Evolutionary conservation across 2,797 vertebrate genomes (phyloP), one percentile per base, ranked within the genome.

Genomic region (Phalanger gymnotis): DNA sequence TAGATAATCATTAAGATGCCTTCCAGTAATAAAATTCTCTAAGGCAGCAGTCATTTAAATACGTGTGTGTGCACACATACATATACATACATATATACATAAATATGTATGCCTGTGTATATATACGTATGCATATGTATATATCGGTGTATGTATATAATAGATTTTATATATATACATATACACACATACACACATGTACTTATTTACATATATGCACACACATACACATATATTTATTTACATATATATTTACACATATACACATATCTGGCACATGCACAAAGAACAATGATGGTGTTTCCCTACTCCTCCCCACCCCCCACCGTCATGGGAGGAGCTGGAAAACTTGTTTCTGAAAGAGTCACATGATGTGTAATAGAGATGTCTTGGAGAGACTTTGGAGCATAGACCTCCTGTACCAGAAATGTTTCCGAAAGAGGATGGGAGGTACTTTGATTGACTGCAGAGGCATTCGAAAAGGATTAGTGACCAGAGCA

Each of bases 101-200:
- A 54, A 12, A 5, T 27, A 22, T 55, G 5, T 27, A 30, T 53
- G 19, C 10, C 0, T 30, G 30, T 13, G 53, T 30, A 90, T 4
- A 90, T 16, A 22, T 27, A 30, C n/a, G 13, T 52, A 53, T 53
- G 87, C 27, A 53, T 30, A 52, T 30, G 52, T 30, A 12, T 47
- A 89, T 27, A 55, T 25, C 4, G 5, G 54, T 52, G 2, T 30
- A 12, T 30, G 28, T 0, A 5, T 30, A 52, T 52, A 6, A 10
- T 9, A n/a, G n/a, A n/a, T n/a, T n/a, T n/a, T 81, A 47, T 53
- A 30, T 53, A 30, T 13, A 53, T 53, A 53, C 16, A 31, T 53
- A 5, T 1, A 4, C 0, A 53, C 11, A 90, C 3, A 14, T 2
- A 11, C 0, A 53, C 14, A 14, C 11, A 53, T 31, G 34, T 30